Evolutionary conservation across 2,888 invertebrate genomes (phyloP), one percentile per base, ranked within the genome.

Genomic region (Parnassius glacialis): DNA sequence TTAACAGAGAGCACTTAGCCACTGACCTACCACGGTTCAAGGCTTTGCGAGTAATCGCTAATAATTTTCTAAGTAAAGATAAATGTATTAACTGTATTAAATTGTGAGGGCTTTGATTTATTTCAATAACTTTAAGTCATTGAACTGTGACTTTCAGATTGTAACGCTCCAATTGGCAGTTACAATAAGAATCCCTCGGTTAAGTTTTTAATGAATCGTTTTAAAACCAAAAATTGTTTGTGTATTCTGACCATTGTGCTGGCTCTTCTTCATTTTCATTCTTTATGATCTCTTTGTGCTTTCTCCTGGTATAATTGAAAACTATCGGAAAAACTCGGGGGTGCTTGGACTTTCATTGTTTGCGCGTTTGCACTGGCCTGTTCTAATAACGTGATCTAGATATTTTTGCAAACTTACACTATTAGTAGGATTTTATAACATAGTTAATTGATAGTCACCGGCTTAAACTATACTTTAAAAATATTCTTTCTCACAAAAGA

Each of bases 181-280:
- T 71, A 76, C 78, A 81, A 80, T 78, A 76, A 75, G 73, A 71
- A 70, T 72, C 67, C 74, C 72, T 67, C 67, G 50, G 66, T 69
- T 34, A 75, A 79, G 72, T 76, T 78, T 74, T 75, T 80, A 80
- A 81, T 78, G 78, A 80, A 78, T 74, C 74, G 72, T 75, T 75
- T 72, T 71, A 63, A 69, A 71, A 70, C 68, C 68, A 69, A 72
- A 73, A 75, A 74, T 73, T 68, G 70, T 72, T 69, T 59, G 69
- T 71, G 69, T 73, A 74, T 71, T 71, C 71, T 68, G 62, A 67
- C 72, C 70, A 70, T 73, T 76, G 72, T 72, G 69, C 72, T 70
- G 69, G 67, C 67, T 69, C 67, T 70, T 70, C 68, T 70, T 70
- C 68, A 68, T 72, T 74, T 65, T 71, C 70, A 70, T 72, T 61